Percentiles rank a stretch among this genome's conserved stretches.
Conservation (phyloP, 2,113 vertebrate genomes). For the Callipepla squamata region DNA sequence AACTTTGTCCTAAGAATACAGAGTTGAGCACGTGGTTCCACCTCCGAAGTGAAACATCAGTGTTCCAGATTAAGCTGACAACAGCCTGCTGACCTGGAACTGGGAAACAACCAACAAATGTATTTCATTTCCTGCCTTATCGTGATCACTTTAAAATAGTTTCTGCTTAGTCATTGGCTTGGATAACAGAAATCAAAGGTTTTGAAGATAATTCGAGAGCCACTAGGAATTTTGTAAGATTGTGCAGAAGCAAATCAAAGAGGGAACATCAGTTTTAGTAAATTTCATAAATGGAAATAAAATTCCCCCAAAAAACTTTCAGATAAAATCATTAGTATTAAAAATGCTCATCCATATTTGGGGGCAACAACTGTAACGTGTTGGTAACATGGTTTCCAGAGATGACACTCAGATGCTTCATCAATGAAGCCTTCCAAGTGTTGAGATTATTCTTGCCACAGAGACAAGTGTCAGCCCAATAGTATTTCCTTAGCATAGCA, state of each 20-base stretch:
- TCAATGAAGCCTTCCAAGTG: not conserved
- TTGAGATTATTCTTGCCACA: not conserved
- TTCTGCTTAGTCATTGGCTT: conserved; percentile 47
- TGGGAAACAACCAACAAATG: not conserved
- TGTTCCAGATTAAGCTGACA: not conserved
- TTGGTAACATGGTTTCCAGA: not conserved
- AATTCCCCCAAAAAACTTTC: not conserved
- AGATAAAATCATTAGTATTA: not conserved
- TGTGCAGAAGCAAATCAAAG: not conserved
- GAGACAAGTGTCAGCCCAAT: not conserved
- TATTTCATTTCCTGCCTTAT: conserved; percentile 55
- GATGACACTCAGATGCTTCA: not conserved
- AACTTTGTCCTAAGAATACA: not conserved
- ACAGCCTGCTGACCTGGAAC: not conserved
- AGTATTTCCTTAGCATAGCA: not conserved
- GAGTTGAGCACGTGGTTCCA: not conserved
- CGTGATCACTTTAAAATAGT: conserved; percentile 55
- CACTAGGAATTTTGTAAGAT: not conserved
- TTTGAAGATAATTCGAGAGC: conserved; percentile 29
- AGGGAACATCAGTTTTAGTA: not conserved
- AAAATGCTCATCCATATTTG: not conserved
- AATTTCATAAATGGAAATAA: not conserved
- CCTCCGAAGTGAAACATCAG: not conserved
- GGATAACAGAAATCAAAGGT: conserved; percentile 31
- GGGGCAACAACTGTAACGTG: not conserved